Evolutionary conservation across 2,888 invertebrate genomes (phyloP).

Genomic region (Nudaria mundana): DNA sequence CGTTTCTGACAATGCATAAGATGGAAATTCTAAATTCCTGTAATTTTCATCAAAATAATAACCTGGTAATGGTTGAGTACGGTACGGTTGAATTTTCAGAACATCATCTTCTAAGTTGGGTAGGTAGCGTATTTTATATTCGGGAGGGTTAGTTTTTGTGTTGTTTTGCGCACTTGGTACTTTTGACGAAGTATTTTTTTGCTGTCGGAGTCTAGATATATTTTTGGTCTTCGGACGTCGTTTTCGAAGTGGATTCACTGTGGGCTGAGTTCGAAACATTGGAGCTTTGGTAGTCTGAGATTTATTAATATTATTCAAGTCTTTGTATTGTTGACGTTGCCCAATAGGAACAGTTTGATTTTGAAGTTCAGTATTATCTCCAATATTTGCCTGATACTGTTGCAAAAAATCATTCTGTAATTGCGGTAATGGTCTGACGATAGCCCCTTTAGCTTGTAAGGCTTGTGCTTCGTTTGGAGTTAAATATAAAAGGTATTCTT

Average conservation of each 20-base stretch:
- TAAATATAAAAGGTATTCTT: conserved; percentile 59
- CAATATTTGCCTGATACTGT: conserved; percentile 15
- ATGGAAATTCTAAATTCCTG: background rate
- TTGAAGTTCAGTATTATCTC: conserved; percentile 20
- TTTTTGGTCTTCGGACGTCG: conserved; percentile 18
- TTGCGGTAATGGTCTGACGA: conserved; percentile 35
- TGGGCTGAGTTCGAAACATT: conserved; percentile 6
- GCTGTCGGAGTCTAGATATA: conserved; percentile 13
- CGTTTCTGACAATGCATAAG: background rate
- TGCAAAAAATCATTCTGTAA: conserved; percentile 22
- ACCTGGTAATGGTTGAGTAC: conserved; percentile 13
- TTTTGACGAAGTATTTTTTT: conserved; percentile 6
- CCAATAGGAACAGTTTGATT: conserved; percentile 11
- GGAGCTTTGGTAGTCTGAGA: conserved; percentile 22
- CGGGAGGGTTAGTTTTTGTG: conserved; percentile 10
- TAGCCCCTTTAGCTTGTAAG: conserved; percentile 46
- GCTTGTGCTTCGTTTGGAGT: conserved; percentile 60
- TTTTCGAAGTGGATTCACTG: conserved; percentile 21
- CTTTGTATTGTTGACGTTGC: conserved; percentile 19
- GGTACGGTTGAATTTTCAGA: conserved; percentile 17
- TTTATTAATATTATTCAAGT: conserved; percentile 20
- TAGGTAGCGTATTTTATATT: conserved; percentile 29
- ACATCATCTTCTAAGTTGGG: conserved; percentile 27
- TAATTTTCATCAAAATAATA: conserved; percentile 7
- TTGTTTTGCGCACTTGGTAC: conserved; percentile 22